These are phyloP conservation scores for Egretta garzetta DNA, from an alignment of 2,113 vertebrate genomes.

Conservation along the genomic window DNA sequence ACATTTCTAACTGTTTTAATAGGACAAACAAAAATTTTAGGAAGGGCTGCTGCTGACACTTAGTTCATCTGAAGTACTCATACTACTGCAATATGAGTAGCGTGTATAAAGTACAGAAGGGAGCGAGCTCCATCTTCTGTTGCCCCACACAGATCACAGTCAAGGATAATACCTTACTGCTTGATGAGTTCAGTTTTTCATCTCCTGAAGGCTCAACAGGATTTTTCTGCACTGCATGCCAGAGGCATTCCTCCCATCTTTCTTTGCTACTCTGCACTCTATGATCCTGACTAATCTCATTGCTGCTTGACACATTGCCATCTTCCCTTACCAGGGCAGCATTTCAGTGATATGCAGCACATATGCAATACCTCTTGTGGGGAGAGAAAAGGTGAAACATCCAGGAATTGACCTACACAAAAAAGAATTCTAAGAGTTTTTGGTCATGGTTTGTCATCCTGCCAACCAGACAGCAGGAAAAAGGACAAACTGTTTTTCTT, in stretches of 20 bases:
- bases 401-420: neutral
- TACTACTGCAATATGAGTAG: neutral
- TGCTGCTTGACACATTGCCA: neutral
- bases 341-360: neutral
- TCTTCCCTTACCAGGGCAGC: neutral
- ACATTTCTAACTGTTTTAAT: neutral
- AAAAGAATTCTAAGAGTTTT: neutral
- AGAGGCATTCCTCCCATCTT: neutral
- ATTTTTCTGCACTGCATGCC: neutral
- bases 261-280: neutral
- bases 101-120: neutral
- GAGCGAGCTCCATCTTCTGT: neutral
- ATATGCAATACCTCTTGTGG: too few relatives aligned
- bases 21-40: neutral
- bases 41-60: neutral
- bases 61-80: neutral
- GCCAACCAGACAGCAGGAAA: neutral
- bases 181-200: neutral
- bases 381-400: neutral
- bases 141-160: neutral
- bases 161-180: neutral
- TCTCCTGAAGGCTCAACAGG: neutral
- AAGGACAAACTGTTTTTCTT: neutral
- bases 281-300: neutral
- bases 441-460: neutral